Percentiles rank a stretch among this genome's conserved stretches.
Conservation (phyloP, 1,140 invertebrate genomes). For the Camponotus pennsylvanicus region DNA sequence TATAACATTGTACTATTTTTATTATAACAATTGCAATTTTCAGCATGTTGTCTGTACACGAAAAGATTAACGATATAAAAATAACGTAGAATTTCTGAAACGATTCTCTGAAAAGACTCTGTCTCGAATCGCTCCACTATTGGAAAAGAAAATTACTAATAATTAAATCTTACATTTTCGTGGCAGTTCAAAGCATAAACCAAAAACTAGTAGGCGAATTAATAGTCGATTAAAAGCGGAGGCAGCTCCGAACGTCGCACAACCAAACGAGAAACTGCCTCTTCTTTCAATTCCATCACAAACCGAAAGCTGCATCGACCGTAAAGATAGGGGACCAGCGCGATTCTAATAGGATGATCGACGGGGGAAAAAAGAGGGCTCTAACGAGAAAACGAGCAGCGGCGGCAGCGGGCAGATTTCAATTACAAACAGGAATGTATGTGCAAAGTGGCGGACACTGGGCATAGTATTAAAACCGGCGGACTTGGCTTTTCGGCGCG, state of each 20-base stretch:
- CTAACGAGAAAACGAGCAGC: constrained; percentile 44
- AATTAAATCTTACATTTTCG: neutral
- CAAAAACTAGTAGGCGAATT: constrained; percentile 29
- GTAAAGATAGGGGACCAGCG: constrained; percentile 10
- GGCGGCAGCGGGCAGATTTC: constrained; percentile 38
- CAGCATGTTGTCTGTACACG: neutral
- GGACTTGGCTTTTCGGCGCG: constrained; percentile 73
- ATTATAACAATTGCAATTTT: constrained; percentile 29
- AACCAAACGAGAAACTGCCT: constrained; percentile 3
- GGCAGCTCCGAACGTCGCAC: neutral
- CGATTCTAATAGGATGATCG: constrained; percentile 52
- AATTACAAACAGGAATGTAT: constrained; percentile 67
- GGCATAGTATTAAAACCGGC: constrained; percentile 57
- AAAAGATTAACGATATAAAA: neutral
- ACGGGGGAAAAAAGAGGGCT: constrained; percentile 24
- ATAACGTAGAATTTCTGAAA: neutral
- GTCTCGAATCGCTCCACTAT: neutral
- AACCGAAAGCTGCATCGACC: constrained; percentile 25
- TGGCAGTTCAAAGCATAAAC: neutral
- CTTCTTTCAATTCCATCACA: constrained; percentile 44
- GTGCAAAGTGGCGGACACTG: constrained; percentile 58
- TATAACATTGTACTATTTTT: constrained; percentile 7
- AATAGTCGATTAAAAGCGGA: neutral
- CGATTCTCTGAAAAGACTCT: neutral
- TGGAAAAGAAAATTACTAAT: neutral